Evolutionary conservation across 2,888 invertebrate species (phyloP), one percentile per base, ranked within the genome.

Genomic region (Podabrus alpinus): DNA sequence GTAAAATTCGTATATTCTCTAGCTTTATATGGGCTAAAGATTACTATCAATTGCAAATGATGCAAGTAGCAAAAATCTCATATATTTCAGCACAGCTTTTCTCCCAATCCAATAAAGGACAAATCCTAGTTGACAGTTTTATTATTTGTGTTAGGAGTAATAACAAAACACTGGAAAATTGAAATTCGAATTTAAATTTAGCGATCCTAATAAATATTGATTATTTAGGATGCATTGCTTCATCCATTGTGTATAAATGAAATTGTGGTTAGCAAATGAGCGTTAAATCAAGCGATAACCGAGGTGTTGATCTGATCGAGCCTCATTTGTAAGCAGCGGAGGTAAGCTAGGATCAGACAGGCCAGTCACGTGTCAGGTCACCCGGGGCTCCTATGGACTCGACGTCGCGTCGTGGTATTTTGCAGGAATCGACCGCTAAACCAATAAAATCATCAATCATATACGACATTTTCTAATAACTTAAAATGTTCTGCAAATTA

Each of bases 221-320:
- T 71, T 71, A 71, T 64, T 64, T 64, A 19, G n/a, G n/a, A 64
- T 21, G 62, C 62, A 64, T 21, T 21, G 17, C 59, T 59, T 16
- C 19, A 21, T 60, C 59, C 24, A 66, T 67, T 60, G 24, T 24
- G 24, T 71, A 71, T 71, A 71, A 71, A 71, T 66, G 71, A 71
- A 71, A 71, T 71, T 71, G 71, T 67, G 71, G 71, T 71, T 71
- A 67, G 66, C 67, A 64, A 71, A 71, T 71, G 66, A 66, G 71
- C 64, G 78, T 78, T 76, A 78, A 78, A 78, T 78, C 76, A 76
- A 69, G 71, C 74, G 74, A 76, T 76, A 78, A 78, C 72, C 76
- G 76, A 72, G 74, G 76, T 76, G 78, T 75, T 74, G 75, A 77
- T 75, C 75, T 73, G 75, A 77, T 77, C 74, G 68, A 21, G 62